Conservation (phyloP, 2,888 invertebrate species). For the Lasioglossum zephyrum region DNA sequence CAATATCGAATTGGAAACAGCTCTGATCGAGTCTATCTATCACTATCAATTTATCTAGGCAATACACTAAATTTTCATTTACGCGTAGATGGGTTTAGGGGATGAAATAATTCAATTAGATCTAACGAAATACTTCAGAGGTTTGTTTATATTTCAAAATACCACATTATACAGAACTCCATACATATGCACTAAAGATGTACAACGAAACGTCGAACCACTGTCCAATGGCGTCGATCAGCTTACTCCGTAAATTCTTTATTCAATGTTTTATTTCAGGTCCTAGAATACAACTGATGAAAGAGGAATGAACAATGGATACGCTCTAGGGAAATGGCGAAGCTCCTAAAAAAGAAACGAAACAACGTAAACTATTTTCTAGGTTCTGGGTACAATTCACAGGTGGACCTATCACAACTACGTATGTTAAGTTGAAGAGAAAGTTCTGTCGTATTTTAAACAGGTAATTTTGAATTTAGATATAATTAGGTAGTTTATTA, state of each 20-base stretch:
- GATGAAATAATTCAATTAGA: not conserved
- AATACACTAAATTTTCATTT: not conserved
- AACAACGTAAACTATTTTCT: slow-evolving; percentile 6
- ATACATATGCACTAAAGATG: not conserved
- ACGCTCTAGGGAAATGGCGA: not conserved
- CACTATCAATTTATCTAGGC: not conserved
- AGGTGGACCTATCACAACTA: not conserved
- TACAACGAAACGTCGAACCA: not conserved
- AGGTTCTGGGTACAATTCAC: not conserved
- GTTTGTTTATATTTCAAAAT: slow-evolving; percentile 1
- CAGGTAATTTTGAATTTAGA: no score
- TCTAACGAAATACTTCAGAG: not conserved
- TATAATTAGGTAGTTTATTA: no score
- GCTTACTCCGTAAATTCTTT: not conserved
- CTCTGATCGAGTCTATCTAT: not conserved
- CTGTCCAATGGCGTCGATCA: not conserved
- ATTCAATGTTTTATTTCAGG: not conserved
- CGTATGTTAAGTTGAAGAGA: no score
- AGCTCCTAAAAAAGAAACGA: not conserved
- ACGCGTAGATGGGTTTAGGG: not conserved
- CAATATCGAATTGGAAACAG: not conserved
- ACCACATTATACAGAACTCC: not conserved
- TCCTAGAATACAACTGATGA: not conserved
- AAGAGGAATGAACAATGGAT: not conserved
- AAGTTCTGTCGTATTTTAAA: no score